These are phyloP conservation scores for Varanus salvator DNA, from an alignment of 2,113 vertebrate genomes.

Conservation along the genomic window DNA sequence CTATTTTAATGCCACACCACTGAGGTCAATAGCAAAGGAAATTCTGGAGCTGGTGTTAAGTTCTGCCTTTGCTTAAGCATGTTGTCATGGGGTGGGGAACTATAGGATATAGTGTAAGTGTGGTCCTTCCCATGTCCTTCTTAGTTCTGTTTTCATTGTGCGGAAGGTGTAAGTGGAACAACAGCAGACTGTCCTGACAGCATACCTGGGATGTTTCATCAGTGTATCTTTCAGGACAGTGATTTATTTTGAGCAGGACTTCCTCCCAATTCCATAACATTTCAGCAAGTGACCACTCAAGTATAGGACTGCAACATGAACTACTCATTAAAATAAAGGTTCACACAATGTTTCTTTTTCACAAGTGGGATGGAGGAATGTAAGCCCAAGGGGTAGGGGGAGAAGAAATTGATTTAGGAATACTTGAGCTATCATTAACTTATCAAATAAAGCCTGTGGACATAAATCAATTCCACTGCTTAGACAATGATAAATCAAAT, in stretches of 20 bases:
- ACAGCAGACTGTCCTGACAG: neutral
- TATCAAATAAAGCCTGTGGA: conserved; percentile 82
- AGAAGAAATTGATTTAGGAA: conserved; percentile 81
- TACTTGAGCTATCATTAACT: conserved; percentile 85
- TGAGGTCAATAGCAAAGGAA: too few relatives aligned
- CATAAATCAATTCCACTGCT: conserved; percentile 77
- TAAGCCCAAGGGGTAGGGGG: conserved; percentile 64
- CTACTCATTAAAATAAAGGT: conserved; percentile 77
- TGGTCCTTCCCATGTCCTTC: neutral
- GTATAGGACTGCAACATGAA: conserved; percentile 38
- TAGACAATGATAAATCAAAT: conserved; percentile 83
- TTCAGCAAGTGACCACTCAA: neutral
- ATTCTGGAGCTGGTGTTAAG: too few relatives aligned
- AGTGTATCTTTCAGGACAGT: neutral
- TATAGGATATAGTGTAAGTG: neutral
- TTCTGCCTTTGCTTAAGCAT: too few relatives aligned
- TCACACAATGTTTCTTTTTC: conserved; percentile 64
- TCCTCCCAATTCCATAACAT: neutral
- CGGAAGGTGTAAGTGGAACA: neutral
- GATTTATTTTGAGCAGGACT: neutral
- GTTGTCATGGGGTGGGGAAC: neutral
- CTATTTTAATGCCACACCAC: too few relatives aligned
- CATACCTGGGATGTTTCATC: neutral
- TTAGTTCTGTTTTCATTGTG: neutral
- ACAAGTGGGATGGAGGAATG: conserved; percentile 24